Percentiles rank a stretch among this genome's conserved stretches.
These are phyloP conservation scores for Chlorodrepanis virens DNA, from an alignment of 2,113 vertebrate species.

Conservation along the genomic window DNA sequence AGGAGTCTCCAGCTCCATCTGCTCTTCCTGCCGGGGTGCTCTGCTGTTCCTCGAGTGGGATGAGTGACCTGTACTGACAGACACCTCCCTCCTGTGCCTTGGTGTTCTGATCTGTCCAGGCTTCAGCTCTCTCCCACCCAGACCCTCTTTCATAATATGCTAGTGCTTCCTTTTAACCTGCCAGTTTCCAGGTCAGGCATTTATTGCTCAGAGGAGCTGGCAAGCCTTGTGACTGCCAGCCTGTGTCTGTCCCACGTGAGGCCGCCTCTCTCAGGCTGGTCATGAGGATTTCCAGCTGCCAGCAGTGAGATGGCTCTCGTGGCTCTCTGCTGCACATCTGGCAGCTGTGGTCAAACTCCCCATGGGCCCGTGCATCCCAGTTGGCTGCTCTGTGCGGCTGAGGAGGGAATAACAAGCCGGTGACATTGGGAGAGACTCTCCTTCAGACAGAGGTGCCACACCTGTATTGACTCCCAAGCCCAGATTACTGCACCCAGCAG, in stretches of 20 bases:
- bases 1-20: neutral
- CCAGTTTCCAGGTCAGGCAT: constrained; percentile 35
- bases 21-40: neutral
- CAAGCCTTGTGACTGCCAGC: neutral
- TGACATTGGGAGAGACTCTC: neutral
- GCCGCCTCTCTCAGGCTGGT: neutral
- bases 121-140: neutral
- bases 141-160: neutral
- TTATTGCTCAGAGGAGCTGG: neutral
- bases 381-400: fast-evolving
- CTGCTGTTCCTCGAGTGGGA: neutral
- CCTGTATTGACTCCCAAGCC: neutral
- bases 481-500: neutral
- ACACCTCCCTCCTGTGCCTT: neutral
- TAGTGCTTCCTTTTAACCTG: constrained; percentile 6
- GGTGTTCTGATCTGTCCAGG: neutral
- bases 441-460: neutral
- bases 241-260: neutral
- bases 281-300: neutral
- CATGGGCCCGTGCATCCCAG: fast-evolving
- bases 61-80: neutral
- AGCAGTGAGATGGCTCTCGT: fast-evolving
- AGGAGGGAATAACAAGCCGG: neutral
- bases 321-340: neutral
- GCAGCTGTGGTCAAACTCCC: neutral